Conservation (phyloP, 2,888 invertebrate genomes). For the Exephanes ischioxanthus region DNA sequence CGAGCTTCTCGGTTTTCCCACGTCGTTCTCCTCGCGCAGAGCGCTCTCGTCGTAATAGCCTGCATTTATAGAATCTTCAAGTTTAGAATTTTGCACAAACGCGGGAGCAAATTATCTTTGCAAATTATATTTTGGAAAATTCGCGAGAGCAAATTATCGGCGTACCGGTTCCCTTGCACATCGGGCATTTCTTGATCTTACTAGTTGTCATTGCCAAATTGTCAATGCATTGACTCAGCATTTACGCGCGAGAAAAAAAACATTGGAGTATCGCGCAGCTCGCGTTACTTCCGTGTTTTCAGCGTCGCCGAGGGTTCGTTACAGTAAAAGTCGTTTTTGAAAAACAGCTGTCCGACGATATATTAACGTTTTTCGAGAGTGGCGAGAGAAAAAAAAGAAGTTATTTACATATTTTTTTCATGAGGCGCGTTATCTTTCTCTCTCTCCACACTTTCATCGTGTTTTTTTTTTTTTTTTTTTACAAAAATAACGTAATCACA, state of each 20-base stretch:
- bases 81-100: neutral
- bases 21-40: neutral
- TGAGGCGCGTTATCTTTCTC: conserved; percentile 1
- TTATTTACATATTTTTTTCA: conserved; percentile 18
- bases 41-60: conserved; percentile 47
- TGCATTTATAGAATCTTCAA: conserved; percentile 10
- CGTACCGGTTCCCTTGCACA: conserved; percentile 56
- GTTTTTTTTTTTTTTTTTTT: conserved; percentile 3
- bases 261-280: neutral
- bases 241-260: neutral
- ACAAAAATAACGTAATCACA: conserved; percentile 59
- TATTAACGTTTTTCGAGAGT: conserved; percentile 24
- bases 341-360: conserved; percentile 9
- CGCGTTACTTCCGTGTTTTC: conserved; percentile 18
- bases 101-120: neutral
- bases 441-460: conserved; percentile 17
- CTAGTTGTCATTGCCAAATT: conserved; percentile 29
- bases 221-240: neutral
- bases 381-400: conserved; percentile 9
- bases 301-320: neutral
- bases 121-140: neutral
- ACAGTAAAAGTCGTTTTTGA: conserved; percentile 10
- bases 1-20: conserved; percentile 7
- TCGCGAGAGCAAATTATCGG: no score
- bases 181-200: conserved; percentile 47